A percentile compares a stretch with the other conserved stretches of the same genome.
Conservation (phyloP, 2,888 invertebrate species). For the Uloborus plumipes region DNA sequence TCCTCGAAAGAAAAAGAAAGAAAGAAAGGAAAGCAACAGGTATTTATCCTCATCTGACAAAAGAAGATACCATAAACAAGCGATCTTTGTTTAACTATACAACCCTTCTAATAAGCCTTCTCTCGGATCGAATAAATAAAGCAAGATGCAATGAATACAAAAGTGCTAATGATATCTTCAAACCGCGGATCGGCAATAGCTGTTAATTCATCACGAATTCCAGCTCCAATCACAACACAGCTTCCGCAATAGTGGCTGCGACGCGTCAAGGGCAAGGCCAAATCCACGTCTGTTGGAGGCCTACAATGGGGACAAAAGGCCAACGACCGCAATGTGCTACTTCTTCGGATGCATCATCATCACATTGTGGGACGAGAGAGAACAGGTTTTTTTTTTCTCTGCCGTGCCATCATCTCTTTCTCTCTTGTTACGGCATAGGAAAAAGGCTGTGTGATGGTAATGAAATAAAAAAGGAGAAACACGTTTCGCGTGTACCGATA, state of each 20-base stretch:
- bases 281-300: conserved; percentile 30
- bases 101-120: too few species aligned
- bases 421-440: neutral
- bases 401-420: neutral
- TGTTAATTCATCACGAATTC: conserved; percentile 28
- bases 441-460: neutral
- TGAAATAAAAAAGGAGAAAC: conserved; percentile 5
- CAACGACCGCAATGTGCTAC: conserved; percentile 57
- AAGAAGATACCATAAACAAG: too few species aligned
- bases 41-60: too few species aligned
- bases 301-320: conserved; percentile 44
- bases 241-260: conserved; percentile 44
- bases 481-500: conserved; percentile 17
- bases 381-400: conserved; percentile 32
- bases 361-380: conserved; percentile 16
- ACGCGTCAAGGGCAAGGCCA: conserved; percentile 34
- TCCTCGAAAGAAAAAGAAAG: too few species aligned
- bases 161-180: too few species aligned
- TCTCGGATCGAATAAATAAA: too few species aligned
- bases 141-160: too few species aligned
- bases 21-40: too few species aligned
- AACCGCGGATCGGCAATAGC: neutral
- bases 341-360: conserved; percentile 11
- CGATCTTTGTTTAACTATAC: too few species aligned
- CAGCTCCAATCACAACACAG: neutral